Base-by-base conservation (phyloP, 2,797 vertebrate species). In the Geotrypetes seraphini region DNA sequence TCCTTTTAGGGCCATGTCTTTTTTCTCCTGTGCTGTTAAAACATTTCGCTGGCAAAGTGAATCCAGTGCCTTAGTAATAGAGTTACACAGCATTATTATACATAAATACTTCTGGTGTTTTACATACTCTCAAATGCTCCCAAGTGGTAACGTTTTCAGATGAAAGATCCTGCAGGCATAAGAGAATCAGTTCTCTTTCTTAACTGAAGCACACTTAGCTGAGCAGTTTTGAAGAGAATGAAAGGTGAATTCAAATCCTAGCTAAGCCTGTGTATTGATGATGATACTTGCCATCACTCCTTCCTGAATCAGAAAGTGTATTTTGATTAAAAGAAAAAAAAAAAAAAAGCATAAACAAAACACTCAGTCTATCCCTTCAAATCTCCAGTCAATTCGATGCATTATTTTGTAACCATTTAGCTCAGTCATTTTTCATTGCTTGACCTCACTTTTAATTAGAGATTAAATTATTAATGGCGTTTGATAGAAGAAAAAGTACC, bases 391-490 rank as follows among this genome's bases (percentile, higher is more conserved):
- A 36, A 56, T 67, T 67, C 57, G 60, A 68, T 60, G 62, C 56
- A 67, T 79, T 63, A 44, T 51, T 16, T 56, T 16, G 50, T 59
- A 64, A 65, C 68, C 39, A 65, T 61, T 73, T 65, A 77, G 47
- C 56, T 61, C 71, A 63, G 69, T 64, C 71, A 62, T 84, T 83
- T n/a, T 72, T 83, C 81, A 83, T 74, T 68, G 67, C 81, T 79
- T 83, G 83, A 83, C 79, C 83, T 83, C 79, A 81, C 78, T 84
- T 87, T 84, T 87, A 86, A 87, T 86, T 83, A 85, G 83, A 79
- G 81, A 65, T 69, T 85, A 79, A 84, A 86, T 86, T 81, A 85
- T 86, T 86, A 81, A 86, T 81, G 73, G 62, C 37, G 5, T 66
- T 64, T 69, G 75, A 78, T 77, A 75, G 77, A 69, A 74, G 76